Percentiles rank a stretch among this genome's conserved stretches.
Evolutionary conservation across 2,888 invertebrate species (phyloP).

Genomic region (Lochmaea crataegi): DNA sequence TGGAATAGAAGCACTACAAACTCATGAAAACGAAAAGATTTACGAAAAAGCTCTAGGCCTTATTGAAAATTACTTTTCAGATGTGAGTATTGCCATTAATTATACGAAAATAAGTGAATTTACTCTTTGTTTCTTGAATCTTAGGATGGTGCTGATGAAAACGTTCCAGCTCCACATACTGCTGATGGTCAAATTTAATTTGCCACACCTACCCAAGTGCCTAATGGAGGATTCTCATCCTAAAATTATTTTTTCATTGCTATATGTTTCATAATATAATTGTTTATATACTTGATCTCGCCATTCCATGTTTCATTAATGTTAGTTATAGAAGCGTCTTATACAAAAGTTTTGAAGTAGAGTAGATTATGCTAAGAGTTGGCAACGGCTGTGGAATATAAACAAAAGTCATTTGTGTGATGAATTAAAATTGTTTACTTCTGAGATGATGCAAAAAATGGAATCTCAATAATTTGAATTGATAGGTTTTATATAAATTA

Average conservation of each 20-base stretch:
- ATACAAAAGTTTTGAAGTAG: slow-evolving; percentile 5
- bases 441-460: neutral
- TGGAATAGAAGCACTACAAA: slow-evolving; percentile 87
- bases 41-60: slow-evolving; percentile 63
- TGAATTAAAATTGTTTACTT: neutral
- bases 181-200: slow-evolving; percentile 60
- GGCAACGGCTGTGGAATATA: neutral
- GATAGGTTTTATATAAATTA: too few relatives aligned
- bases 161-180: slow-evolving; percentile 48
- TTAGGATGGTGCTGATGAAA: slow-evolving; percentile 1
- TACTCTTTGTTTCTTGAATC: neutral
- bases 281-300: slow-evolving; percentile 24
- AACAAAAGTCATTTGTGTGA: neutral
- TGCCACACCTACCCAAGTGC: slow-evolving; percentile 53
- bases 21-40: slow-evolving; percentile 90
- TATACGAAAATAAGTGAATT: neutral
- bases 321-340: slow-evolving; percentile 21
- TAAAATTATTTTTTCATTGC: slow-evolving; percentile 41
- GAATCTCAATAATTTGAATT: neutral
- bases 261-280: slow-evolving; percentile 11
- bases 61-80: slow-evolving; percentile 64
- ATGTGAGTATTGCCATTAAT: slow-evolving; percentile 52
- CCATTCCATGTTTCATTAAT: slow-evolving; percentile 36
- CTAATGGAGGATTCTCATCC: slow-evolving; percentile 60
- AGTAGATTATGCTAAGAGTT: neutral